phyloP scores from a whole-genome alignment of 2,797 vertebrate genomes.

The Lagodon rhomboides region DNA sequence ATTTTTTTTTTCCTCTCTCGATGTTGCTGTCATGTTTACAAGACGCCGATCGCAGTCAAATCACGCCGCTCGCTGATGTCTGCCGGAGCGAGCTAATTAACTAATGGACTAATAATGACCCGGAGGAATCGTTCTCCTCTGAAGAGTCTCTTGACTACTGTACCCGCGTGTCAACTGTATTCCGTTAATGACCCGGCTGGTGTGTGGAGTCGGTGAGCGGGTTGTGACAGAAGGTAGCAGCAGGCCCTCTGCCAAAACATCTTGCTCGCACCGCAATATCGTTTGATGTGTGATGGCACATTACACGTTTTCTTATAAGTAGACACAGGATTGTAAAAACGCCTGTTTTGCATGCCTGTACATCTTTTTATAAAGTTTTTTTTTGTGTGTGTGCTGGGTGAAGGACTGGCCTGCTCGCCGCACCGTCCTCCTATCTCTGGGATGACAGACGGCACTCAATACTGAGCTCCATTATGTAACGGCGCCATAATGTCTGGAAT shows the following conservation, averaged over 20 bases:
- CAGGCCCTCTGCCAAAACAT: conserved; percentile 58
- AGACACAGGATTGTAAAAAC: background rate
- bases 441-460: conserved; percentile 60
- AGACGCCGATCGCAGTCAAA: conserved; percentile 22
- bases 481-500: conserved; percentile 59
- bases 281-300: background rate
- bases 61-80: conserved; percentile 39
- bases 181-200: conserved; percentile 64
- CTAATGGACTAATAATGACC: conserved; percentile 74
- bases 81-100: conserved; percentile 64
- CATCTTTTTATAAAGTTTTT: background rate
- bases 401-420: conserved; percentile 11
- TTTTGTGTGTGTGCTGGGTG: background rate
- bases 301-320: background rate
- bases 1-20: background rate
- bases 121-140: conserved; percentile 44
- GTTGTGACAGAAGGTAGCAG: conserved; percentile 54
- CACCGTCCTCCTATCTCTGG: conserved; percentile 27
- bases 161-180: conserved; percentile 51
- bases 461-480: conserved; percentile 73
- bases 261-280: conserved; percentile 13
- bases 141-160: conserved; percentile 54
- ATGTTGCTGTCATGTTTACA: conserved; percentile 44
- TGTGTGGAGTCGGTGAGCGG: conserved; percentile 23
- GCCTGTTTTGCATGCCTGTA: too few relatives aligned